Percentiles rank a stretch among this genome's conserved stretches.
These are phyloP conservation scores for Gorsachius magnificus DNA, from an alignment of 2,797 vertebrate species.

Conservation along the genomic window DNA sequence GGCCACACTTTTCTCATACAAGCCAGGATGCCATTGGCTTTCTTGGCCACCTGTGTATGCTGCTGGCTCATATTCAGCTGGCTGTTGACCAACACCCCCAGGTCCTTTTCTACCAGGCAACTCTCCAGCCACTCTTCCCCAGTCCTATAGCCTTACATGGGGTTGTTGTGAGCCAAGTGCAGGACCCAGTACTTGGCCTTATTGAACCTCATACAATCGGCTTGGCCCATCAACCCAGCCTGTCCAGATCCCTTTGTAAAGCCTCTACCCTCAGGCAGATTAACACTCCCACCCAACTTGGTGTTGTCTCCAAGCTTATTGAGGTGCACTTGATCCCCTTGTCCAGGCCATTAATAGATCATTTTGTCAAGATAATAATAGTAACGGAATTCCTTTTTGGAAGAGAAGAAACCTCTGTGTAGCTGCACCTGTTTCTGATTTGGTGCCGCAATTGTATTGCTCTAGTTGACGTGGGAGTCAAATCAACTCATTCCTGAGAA, in stretches of 20 bases:
- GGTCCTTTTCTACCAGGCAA: neutral
- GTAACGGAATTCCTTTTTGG: neutral
- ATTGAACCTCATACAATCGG: neutral
- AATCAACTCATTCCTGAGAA: neutral
- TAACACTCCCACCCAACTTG: neutral
- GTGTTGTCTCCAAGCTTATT: neutral
- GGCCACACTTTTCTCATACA: neutral
- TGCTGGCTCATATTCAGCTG: neutral
- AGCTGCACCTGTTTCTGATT: neutral
- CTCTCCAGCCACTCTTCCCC: neutral
- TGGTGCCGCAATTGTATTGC: neutral
- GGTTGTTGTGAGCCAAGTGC: neutral
- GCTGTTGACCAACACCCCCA: neutral
- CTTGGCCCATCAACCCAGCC: accelerated
- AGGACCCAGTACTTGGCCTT: neutral
- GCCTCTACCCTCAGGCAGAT: neutral
- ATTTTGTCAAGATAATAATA: neutral
- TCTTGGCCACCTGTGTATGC: neutral
- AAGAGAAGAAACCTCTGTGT: neutral
- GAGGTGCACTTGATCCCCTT: neutral
- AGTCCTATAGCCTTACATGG: neutral
- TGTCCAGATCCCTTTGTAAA: neutral
- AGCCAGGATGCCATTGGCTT: neutral
- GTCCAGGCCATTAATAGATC: neutral
- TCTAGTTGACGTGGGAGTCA: neutral